Evolutionary conservation across 2,888 invertebrate species (phyloP).

Genomic region (Sinotaia quadrata): DNA sequence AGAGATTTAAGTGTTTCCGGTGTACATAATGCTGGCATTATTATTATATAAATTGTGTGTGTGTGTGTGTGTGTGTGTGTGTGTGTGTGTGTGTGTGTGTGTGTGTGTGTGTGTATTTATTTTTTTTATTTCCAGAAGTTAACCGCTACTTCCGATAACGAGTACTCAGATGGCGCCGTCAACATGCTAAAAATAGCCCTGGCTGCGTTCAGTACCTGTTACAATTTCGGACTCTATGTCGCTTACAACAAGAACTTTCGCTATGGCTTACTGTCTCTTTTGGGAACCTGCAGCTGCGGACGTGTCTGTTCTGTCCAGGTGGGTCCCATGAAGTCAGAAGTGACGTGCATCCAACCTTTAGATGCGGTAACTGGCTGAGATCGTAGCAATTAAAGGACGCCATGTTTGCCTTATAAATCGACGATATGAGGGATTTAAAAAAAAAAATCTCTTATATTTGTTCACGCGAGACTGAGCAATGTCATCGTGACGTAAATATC

Average conservation of each 20-base stretch:
- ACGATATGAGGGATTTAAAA: too few relatives aligned
- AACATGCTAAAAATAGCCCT: slow-evolving; percentile 43
- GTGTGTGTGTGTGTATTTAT: background rate
- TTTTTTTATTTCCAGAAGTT: slow-evolving; percentile 42
- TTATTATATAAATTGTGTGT: too few relatives aligned
- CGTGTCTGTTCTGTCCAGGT: background rate
- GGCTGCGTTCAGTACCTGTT: slow-evolving; percentile 50
- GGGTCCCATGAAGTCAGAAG: too few relatives aligned
- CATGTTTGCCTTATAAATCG: too few relatives aligned
- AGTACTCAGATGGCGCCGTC: slow-evolving; percentile 36
- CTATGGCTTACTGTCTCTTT: slow-evolving; percentile 29
- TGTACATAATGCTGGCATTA: too few relatives aligned
- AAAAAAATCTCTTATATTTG: too few relatives aligned
- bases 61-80: background rate
- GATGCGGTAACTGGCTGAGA: too few relatives aligned
- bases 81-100: background rate
- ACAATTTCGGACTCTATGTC: slow-evolving; percentile 56
- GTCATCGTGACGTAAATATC: too few relatives aligned
- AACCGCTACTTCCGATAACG: slow-evolving; percentile 38
- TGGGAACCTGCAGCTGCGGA: background rate
- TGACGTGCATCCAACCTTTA: too few relatives aligned
- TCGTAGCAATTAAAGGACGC: too few relatives aligned
- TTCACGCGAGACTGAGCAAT: too few relatives aligned
- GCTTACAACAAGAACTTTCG: slow-evolving; percentile 49
- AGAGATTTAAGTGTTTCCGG: too few relatives aligned